A percentile compares a stretch with the other conserved stretches of the same genome.
phyloP scores from a whole-genome alignment of 2,113 vertebrate genomes.

The Pseudorectes ferrugineus region DNA sequence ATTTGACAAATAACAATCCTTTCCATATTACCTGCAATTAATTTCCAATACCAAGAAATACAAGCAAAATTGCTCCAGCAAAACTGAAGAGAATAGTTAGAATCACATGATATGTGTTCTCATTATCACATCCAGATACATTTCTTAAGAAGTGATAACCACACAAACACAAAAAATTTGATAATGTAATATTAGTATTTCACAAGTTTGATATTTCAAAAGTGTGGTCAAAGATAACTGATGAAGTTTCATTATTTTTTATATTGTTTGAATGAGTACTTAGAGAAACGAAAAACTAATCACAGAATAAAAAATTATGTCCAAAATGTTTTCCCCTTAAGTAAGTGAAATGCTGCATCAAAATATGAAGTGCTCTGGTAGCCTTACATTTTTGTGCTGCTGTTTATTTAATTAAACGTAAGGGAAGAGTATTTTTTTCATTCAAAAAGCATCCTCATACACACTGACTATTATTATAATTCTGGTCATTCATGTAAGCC shows the following conservation, averaged over 20 bases:
- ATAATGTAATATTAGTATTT: not conserved
- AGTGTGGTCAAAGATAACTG: not conserved
- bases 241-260: not conserved
- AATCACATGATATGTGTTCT: fast-evolving
- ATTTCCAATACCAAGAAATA: not conserved
- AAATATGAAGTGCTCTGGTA: not conserved
- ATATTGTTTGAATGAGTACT: not conserved
- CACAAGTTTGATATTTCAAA: not conserved
- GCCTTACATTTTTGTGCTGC: not conserved
- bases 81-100: not conserved
- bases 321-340: not conserved
- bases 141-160: not conserved
- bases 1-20: not conserved
- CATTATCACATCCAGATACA: not conserved
- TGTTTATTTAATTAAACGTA: not conserved
- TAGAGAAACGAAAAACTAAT: not conserved
- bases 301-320: not conserved
- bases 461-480: not conserved
- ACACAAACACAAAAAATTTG: not conserved
- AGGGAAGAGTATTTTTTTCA: not conserved
- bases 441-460: not conserved
- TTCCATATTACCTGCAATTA: not conserved
- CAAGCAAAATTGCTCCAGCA: not conserved
- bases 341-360: not conserved
- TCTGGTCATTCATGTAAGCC: not conserved